Evolutionary conservation across 2,113 vertebrate species (phyloP).

Genomic region (Platichthys flesus): DNA sequence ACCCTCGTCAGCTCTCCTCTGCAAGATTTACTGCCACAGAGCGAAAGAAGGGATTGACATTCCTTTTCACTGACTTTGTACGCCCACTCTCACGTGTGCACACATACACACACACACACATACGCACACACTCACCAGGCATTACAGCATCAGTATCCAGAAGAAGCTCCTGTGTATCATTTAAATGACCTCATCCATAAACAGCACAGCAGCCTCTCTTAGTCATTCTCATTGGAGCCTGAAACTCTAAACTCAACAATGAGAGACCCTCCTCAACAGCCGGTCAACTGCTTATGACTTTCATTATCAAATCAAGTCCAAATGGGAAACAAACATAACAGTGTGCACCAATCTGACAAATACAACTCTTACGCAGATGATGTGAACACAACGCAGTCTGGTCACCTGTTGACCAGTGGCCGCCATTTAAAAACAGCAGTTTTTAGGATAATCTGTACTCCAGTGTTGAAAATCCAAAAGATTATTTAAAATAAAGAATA

Average conservation of each 20-base stretch:
- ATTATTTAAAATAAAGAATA: too few relatives aligned
- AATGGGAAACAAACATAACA: conserved; percentile 49
- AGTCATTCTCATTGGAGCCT: conserved; percentile 47
- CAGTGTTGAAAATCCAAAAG: too few relatives aligned
- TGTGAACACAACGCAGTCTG: conserved; percentile 2
- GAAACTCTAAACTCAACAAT: conserved; percentile 17
- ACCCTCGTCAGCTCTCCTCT: conserved; percentile 24
- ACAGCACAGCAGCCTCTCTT: conserved; percentile 46
- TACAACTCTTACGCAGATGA: conserved; percentile 12
- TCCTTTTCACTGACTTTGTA: conserved; percentile 69
- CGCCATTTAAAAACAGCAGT: too few relatives aligned
- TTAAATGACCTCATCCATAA: conserved; percentile 71
- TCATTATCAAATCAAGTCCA: conserved; percentile 58
- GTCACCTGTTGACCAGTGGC: background rate
- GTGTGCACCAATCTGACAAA: conserved; percentile 17
- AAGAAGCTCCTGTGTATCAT: conserved; percentile 53
- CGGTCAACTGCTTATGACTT: conserved; percentile 61
- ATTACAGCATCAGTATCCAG: conserved; percentile 49
- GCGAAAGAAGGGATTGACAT: conserved; percentile 47
- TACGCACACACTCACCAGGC: conserved; percentile 26
- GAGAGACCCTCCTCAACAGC: conserved; percentile 35
- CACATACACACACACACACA: conserved; percentile 1
- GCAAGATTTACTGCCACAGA: conserved; percentile 58
- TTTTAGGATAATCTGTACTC: too few relatives aligned
- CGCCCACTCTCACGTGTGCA: conserved; percentile 54